phyloP scores from a whole-genome alignment of 1,140 invertebrate species.

The Centruroides vittatus region DNA sequence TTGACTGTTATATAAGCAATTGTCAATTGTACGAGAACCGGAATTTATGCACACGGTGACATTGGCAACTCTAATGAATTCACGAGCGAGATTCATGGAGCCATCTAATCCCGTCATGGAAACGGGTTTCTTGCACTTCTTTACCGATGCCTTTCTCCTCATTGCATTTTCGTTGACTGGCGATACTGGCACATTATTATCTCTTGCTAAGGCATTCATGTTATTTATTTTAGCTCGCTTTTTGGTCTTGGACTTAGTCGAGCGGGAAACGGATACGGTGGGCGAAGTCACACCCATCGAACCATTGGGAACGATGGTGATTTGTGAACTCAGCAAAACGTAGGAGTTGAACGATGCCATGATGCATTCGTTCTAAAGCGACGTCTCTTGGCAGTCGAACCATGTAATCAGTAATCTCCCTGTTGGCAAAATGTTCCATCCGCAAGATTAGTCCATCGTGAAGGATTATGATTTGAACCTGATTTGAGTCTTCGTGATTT shows the following conservation, averaged over 20 bases:
- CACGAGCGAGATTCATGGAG: background rate
- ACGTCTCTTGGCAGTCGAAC: constrained; percentile 84
- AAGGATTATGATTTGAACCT: no score
- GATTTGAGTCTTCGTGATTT: no score
- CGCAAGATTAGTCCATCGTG: no score
- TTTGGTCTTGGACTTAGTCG: constrained; percentile 7
- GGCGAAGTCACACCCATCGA: constrained; percentile 1
- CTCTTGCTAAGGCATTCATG: background rate
- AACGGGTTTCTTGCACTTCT: constrained; percentile 1
- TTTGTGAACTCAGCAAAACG: constrained; percentile 56
- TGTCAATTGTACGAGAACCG: background rate
- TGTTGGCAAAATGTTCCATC: constrained; percentile 78
- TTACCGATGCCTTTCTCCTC: constrained; percentile 5
- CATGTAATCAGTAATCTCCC: constrained; percentile 97
- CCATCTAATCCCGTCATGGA: constrained; percentile 3
- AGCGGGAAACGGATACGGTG: background rate
- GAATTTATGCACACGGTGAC: constrained; percentile 1
- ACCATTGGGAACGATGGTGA: constrained; percentile 26
- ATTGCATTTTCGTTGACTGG: background rate
- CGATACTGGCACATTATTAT: background rate
- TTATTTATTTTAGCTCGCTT: background rate
- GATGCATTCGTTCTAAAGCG: constrained; percentile 74
- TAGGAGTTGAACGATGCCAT: constrained; percentile 83
- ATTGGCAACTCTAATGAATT: constrained; percentile 6
- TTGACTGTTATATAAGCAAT: background rate